Evolutionary conservation across 2,888 invertebrate species (phyloP), one percentile per base, ranked within the genome.

Genomic region (Mayetiola destructor): DNA sequence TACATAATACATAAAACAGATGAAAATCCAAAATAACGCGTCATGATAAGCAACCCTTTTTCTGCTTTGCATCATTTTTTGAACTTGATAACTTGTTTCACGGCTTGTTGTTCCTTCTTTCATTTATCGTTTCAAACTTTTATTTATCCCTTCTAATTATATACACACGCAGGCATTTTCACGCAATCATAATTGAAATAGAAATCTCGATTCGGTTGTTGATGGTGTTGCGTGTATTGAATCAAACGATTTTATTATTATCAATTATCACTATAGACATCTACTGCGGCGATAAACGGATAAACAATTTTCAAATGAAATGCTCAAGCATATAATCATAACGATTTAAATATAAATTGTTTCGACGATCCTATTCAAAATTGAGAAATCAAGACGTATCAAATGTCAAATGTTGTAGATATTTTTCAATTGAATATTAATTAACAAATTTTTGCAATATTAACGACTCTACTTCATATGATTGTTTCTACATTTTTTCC

Each of bases 231-330:
- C 14, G 48, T 27, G 27, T 27, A 48, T 48, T 48, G 48, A 48
- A 48, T 48, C 27, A 27, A 48, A n/a, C n/a, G n/a, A 48, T 48
- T 48, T 27, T n/a, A 48, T 48, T 27, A 27, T 48, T 48, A 48
- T 48, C 48, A 48, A 48, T 48, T 48, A 48, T 48, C 48, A 48
- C 48, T n/a, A 48, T 48, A 27, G 27, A 48, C 48, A 23, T 48
- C 14, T 48, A 40, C n/a, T n/a, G n/a, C n/a, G n/a, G n/a, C n/a
- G n/a, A n/a, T n/a, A n/a, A n/a, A n/a, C n/a, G n/a, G n/a, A n/a
- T n/a, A n/a, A n/a, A n/a, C n/a, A n/a, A n/a, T n/a, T n/a, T n/a
- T n/a, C n/a, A n/a, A n/a, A n/a, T n/a, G n/a, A n/a, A n/a, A n/a
- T n/a, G n/a, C n/a, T n/a, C n/a, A n/a, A n/a, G n/a, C n/a, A n/a